phyloP scores from a whole-genome alignment of 2,888 invertebrate genomes.

The Troglohyphantes excavatus region DNA sequence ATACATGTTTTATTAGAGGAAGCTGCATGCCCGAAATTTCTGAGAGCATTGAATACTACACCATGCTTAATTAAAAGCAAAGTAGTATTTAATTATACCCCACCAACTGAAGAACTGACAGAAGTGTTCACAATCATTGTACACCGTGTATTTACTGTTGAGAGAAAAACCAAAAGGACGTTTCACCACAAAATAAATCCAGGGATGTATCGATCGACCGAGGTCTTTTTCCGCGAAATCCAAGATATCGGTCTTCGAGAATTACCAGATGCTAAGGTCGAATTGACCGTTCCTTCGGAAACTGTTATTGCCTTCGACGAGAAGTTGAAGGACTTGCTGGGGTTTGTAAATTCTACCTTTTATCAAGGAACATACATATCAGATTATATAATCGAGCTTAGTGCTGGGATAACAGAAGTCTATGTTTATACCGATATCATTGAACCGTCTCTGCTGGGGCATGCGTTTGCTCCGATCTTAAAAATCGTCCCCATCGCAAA shows the following conservation, averaged over 20 bases:
- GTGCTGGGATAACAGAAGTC: not conserved
- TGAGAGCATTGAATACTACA: not conserved
- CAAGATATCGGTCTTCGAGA: not conserved
- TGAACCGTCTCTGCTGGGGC: not conserved
- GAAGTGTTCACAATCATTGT: not conserved
- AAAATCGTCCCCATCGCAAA: conserved; percentile 22
- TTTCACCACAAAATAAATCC: not conserved
- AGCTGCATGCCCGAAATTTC: not conserved
- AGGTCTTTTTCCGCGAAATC: not conserved
- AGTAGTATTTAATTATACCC: not conserved
- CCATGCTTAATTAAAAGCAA: not conserved
- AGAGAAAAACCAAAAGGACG: not conserved
- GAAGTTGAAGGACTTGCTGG: conserved; percentile 3
- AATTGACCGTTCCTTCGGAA: not conserved
- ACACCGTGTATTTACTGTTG: not conserved
- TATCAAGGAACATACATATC: not conserved
- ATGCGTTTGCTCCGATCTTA: not conserved
- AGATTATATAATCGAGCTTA: not conserved
- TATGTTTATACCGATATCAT: conserved; percentile 18
- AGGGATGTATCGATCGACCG: not conserved
- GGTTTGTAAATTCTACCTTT: not conserved
- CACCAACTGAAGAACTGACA: not conserved
- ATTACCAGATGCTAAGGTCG: not conserved
- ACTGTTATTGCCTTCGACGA: not conserved
- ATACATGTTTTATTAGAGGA: not conserved